These are phyloP conservation scores for Platyura marginata DNA, from an alignment of 1,140 invertebrate species.

Conservation along the genomic window DNA sequence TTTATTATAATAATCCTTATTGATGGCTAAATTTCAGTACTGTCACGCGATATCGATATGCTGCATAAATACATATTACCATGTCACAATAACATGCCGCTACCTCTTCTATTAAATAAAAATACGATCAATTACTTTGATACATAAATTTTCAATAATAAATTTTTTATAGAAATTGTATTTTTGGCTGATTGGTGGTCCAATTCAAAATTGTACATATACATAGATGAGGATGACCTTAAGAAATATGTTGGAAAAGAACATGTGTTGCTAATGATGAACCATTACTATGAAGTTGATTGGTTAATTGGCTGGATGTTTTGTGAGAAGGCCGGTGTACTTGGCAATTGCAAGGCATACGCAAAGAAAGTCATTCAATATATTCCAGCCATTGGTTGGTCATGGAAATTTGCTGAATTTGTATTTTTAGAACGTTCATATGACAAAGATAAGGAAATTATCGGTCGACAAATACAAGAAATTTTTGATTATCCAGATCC, in stretches of 20 bases:
- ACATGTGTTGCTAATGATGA: conserved; percentile 81
- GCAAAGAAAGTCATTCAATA: conserved; percentile 83
- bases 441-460: conserved; percentile 72
- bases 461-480: conserved; percentile 59
- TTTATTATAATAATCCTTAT: no score
- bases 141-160: conserved; percentile 3
- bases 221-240: conserved; percentile 60
- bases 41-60: no score
- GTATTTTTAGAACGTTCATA: conserved; percentile 84
- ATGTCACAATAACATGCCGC: no score
- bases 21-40: no score
- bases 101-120: neutral
- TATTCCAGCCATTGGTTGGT: conserved; percentile 87
- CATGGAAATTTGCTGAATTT: conserved; percentile 84
- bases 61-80: no score
- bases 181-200: conserved; percentile 91
- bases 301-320: conserved; percentile 84
- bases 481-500: conserved; percentile 73
- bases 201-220: conserved; percentile 47
- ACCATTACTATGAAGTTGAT: conserved; percentile 90
- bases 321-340: conserved; percentile 50
- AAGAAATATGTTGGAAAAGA: conserved; percentile 69
- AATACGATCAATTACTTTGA: no score
- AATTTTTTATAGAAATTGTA: conserved; percentile 53
- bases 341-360: conserved; percentile 87